phyloP scores from a whole-genome alignment of 2,888 invertebrate genomes.

The Onthophagus sagittarius region DNA sequence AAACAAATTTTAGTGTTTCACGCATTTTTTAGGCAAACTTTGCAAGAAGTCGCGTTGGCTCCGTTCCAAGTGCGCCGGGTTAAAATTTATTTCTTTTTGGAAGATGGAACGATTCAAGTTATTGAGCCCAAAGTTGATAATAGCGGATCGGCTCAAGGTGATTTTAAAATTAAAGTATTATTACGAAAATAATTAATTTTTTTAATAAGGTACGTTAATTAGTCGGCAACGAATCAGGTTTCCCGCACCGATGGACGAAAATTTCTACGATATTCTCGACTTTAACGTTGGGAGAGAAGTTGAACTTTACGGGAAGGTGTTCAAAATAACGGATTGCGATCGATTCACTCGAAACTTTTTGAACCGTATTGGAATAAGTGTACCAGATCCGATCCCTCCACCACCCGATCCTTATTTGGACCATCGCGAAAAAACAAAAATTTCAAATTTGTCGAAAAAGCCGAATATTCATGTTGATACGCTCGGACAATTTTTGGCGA shows the following conservation, averaged over 20 bases:
- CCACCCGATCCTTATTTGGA: constrained; percentile 57
- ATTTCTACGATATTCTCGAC: constrained; percentile 80
- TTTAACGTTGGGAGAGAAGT: constrained; percentile 81
- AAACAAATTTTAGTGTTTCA: constrained; percentile 77
- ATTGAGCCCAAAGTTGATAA: constrained; percentile 77
- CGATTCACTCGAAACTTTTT: constrained; percentile 81
- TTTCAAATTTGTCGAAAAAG: constrained; percentile 47
- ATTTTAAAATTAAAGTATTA: not conserved
- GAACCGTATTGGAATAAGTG: constrained; percentile 77
- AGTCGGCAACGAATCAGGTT: constrained; percentile 78
- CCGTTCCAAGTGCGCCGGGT: constrained; percentile 73
- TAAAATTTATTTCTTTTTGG: constrained; percentile 80
- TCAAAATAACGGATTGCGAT: constrained; percentile 81
- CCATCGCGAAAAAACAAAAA: constrained; percentile 45
- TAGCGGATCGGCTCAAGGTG: constrained; percentile 81
- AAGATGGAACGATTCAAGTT: constrained; percentile 90
- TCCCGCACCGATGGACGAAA: constrained; percentile 66
- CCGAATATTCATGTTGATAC: constrained; percentile 59
- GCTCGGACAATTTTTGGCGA: constrained; percentile 77
- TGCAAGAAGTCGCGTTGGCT: constrained; percentile 68
- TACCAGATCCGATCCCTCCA: constrained; percentile 64
- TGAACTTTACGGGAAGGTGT: constrained; percentile 75
- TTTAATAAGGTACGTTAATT: constrained; percentile 66
- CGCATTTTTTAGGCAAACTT: constrained; percentile 75
- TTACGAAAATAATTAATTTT: not conserved